A percentile compares a stretch with the other conserved stretches of the same genome.
phyloP scores from a whole-genome alignment of 2,113 vertebrate species.

The Butastur rufipennis region DNA sequence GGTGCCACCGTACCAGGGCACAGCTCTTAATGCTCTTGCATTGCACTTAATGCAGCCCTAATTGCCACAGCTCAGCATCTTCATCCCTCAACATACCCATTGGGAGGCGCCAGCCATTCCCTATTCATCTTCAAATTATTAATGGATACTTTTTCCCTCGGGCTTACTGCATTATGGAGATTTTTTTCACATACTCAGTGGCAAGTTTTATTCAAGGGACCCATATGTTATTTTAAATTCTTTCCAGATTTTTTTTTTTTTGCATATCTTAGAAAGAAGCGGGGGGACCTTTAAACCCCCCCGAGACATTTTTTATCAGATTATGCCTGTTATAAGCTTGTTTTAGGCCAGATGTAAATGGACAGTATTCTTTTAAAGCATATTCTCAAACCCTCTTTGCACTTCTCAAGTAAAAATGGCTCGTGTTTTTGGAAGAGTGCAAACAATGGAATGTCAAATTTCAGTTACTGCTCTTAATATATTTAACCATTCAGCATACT shows the following conservation, averaged over 20 bases:
- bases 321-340: neutral
- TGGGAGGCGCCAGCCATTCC: fast-evolving
- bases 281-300: neutral
- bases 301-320: neutral
- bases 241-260: neutral
- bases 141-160: neutral
- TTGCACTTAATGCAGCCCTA: neutral
- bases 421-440: conserved; percentile 24
- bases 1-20: neutral
- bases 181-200: neutral
- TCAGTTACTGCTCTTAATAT: conserved; percentile 34
- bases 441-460: conserved; percentile 43
- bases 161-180: neutral
- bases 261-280: neutral
- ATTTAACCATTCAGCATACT: conserved; percentile 33
- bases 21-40: neutral
- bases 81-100: neutral
- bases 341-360: neutral
- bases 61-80: neutral
- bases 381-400: neutral
- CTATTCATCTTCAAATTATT: neutral
- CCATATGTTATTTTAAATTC: neutral
- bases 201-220: neutral
- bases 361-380: neutral
- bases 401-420: conserved; percentile 15